phyloP scores from a whole-genome alignment of 2,797 vertebrate species.

The Margarornis squamiger region DNA sequence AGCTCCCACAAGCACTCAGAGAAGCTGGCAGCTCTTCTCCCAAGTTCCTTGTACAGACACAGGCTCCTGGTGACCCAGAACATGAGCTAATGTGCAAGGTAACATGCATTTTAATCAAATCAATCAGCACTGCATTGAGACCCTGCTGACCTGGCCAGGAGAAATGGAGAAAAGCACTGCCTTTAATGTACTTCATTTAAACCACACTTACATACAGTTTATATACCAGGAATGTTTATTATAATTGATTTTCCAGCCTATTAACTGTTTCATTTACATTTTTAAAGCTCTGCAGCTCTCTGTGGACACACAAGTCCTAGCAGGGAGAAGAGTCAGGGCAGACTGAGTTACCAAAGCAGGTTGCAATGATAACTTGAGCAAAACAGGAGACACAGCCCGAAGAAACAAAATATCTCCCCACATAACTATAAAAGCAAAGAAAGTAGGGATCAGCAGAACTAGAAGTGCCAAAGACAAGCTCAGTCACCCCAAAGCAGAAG shows the following conservation, averaged over 20 bases:
- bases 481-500: not conserved
- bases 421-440: not conserved
- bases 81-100: not conserved
- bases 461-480: not conserved
- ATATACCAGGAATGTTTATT: constrained; percentile 63
- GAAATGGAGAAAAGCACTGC: constrained; percentile 15
- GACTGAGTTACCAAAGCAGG: not conserved
- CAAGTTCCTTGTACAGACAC: not conserved
- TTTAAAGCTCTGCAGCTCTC: constrained; percentile 38
- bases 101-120: constrained; percentile 65
- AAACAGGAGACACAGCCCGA: not conserved
- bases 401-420: not conserved
- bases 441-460: not conserved
- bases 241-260: constrained; percentile 69
- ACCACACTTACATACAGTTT: constrained; percentile 54
- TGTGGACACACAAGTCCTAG: not conserved
- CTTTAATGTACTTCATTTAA: constrained; percentile 67
- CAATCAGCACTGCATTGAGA: constrained; percentile 31
- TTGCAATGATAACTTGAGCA: not conserved
- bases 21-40: not conserved
- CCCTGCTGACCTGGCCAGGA: constrained; percentile 51
- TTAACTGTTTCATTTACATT: constrained; percentile 64
- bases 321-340: not conserved
- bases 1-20: not conserved
- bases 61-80: constrained; percentile 23